Conservation (phyloP, 2,888 invertebrate species). For the Tetropium fuscum region DNA sequence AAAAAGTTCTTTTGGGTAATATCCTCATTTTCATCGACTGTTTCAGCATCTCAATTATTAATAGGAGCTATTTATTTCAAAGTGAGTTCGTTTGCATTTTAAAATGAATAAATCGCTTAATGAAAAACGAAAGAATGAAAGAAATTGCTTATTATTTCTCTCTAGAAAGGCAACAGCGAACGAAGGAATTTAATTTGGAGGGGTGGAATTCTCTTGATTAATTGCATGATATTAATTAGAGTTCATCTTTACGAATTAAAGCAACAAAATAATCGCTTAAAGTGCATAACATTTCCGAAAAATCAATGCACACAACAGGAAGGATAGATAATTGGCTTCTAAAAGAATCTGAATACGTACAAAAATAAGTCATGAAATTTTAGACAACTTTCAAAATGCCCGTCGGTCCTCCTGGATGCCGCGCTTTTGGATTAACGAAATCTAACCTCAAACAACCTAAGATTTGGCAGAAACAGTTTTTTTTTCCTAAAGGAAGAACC, state of each 20-base stretch:
- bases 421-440: no score
- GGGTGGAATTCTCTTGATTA: conserved; percentile 12
- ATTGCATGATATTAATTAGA: conserved; percentile 11
- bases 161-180: conserved; percentile 6
- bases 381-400: no score
- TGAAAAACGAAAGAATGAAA: conserved; percentile 15
- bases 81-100: conserved; percentile 8
- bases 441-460: no score
- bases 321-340: no score
- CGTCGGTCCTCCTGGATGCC: no score
- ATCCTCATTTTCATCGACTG: not conserved
- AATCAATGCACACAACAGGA: no score
- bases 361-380: no score
- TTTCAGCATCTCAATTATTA: conserved; percentile 9
- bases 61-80: conserved; percentile 13
- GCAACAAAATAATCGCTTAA: conserved; percentile 3
- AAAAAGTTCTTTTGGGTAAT: no score
- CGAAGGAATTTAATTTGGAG: conserved; percentile 16
- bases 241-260: conserved; percentile 1
- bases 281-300: not conserved
- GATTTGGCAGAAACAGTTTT: no score
- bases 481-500: no score
- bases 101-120: conserved; percentile 19
- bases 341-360: no score
- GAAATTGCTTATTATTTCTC: conserved; percentile 9